Conservation (phyloP, 2,797 vertebrate genomes). For the Poeciliopsis infans region DNA sequence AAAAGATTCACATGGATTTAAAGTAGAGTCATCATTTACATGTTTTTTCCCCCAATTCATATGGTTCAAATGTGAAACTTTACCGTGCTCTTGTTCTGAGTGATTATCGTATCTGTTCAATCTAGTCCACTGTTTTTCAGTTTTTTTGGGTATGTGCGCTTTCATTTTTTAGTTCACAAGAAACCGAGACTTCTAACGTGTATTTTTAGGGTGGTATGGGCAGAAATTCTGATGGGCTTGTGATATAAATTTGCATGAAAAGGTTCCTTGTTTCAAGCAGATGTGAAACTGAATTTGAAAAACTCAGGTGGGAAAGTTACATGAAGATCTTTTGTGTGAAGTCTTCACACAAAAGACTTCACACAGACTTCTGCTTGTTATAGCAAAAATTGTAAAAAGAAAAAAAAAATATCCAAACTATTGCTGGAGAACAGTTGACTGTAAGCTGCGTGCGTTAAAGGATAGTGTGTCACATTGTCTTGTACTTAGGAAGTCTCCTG, state of each 20-base stretch:
- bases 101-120: constrained; percentile 20
- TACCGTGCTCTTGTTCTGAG: constrained; percentile 25
- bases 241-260: constrained; percentile 69
- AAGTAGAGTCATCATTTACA: not conserved
- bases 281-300: constrained; percentile 35
- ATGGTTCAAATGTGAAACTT: constrained; percentile 39
- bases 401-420: not conserved
- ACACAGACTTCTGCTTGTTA: not conserved
- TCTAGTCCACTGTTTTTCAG: constrained; percentile 38
- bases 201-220: constrained; percentile 74
- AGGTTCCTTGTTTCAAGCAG: constrained; percentile 54
- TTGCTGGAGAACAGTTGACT: not conserved
- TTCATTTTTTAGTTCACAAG: constrained; percentile 77
- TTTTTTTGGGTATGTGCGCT: constrained; percentile 36
- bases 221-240: constrained; percentile 69
- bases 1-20: not conserved
- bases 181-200: constrained; percentile 78
- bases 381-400: not conserved
- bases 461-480: constrained; percentile 7
- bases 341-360: not conserved
- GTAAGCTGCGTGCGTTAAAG: constrained; percentile 12
- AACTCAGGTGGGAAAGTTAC: constrained; percentile 4
- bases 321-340: constrained; percentile 11
- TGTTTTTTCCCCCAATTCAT: not conserved
- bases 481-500: constrained; percentile 44